Evolutionary conservation across 1,140 invertebrate genomes (phyloP), one percentile per base, ranked within the genome.

Genomic region (Polyergus mexicanus): DNA sequence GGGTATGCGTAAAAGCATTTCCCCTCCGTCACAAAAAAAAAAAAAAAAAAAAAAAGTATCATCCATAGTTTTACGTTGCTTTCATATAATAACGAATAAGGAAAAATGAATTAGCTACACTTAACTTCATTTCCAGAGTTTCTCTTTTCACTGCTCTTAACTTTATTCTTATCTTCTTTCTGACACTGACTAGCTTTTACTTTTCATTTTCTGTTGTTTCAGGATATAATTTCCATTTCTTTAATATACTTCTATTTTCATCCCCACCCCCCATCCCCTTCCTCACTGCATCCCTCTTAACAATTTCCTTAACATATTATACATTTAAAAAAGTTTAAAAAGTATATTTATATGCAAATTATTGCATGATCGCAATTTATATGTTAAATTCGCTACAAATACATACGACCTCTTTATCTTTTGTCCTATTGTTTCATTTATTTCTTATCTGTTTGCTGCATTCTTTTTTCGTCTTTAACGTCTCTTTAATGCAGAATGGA

Each of bases 401-500:
- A 16, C 44, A 11, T 41, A 81, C 35, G 19, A n/a, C 71, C 19
- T 74, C 13, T 7, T 13, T n/a, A 32, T 25, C 13, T n/a, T 13
- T n/a, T 41, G 19, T 60, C 38, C 32, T 3, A 35, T 60, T 19
- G 11, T 72, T 11, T 60, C 7, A 44, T 60, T 81, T 32, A 68
- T 44, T 54, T 69, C 19, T 22, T 8, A 69, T n/a, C 71, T 72
- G 22, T 80, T 69, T n/a, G 0, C 22, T 60, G 54, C 28, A 35
- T 19, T 74, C 25, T 85, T 54, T 65, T 65, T 16, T 22, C 25
- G 47, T 54, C 44, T 58, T 68, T 63, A 85, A 58, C 16, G 71
- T 85, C 51, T 63, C 13, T 60, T 83, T 41, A 83, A 83, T 62
- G 51, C 22, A 35, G 44, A 78, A 66, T 22, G 68, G 80, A 92